Conservation (phyloP, 2,797 vertebrate species). For the Acanthopagrus latus region DNA sequence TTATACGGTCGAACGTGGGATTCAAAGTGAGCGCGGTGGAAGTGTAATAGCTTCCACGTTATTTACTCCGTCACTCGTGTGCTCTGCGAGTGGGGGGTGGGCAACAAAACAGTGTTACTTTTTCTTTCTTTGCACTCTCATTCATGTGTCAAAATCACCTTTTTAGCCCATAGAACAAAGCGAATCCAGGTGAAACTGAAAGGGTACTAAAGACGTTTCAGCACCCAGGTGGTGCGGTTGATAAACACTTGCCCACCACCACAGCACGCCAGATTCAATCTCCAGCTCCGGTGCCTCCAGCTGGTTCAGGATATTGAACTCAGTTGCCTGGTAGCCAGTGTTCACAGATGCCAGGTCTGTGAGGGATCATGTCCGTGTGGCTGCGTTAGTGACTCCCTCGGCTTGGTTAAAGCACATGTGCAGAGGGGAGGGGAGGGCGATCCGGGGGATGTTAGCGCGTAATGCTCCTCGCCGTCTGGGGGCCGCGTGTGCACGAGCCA, state of each 20-base stretch:
- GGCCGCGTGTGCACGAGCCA: not conserved
- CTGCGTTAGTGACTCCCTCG: slow-evolving; percentile 17
- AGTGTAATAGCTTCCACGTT: slow-evolving; percentile 20
- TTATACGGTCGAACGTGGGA: slow-evolving; percentile 1
- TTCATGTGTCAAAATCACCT: not conserved
- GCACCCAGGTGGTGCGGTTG: slow-evolving; percentile 4
- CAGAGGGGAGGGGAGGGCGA: not conserved
- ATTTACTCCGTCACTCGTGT: not conserved
- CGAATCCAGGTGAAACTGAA: not conserved
- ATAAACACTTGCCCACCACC: slow-evolving; percentile 10
- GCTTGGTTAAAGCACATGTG: slow-evolving; percentile 4
- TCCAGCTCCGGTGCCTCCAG: slow-evolving; percentile 10
- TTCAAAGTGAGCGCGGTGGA: slow-evolving; percentile 18
- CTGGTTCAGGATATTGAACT: slow-evolving; percentile 38
- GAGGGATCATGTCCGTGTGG: slow-evolving; percentile 15
- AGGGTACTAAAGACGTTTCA: not conserved
- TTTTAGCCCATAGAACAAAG: not conserved
- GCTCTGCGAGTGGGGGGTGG: slow-evolving; percentile 4
- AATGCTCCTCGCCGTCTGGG: not conserved
- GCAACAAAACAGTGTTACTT: not conserved
- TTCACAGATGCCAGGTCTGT: slow-evolving; percentile 17
- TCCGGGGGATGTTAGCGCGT: not conserved
- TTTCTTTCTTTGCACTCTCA: not conserved
- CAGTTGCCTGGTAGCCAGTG: slow-evolving; percentile 14
- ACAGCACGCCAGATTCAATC: slow-evolving; percentile 2